phyloP scores from a whole-genome alignment of 2,113 vertebrate species.

The Pandion haliaetus region DNA sequence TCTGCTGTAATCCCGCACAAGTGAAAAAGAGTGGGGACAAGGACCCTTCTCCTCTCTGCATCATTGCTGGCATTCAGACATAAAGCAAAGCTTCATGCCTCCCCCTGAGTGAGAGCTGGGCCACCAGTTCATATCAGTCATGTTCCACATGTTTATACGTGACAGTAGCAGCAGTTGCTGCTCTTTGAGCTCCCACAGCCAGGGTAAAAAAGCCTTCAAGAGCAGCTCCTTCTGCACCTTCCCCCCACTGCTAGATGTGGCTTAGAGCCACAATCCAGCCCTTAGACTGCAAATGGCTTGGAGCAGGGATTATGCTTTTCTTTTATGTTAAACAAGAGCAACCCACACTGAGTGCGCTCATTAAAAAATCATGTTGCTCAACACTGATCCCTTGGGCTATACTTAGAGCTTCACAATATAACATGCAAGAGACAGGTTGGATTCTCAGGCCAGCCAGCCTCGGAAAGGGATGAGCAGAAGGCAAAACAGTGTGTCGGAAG shows the following conservation, averaged over 20 bases:
- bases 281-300: constrained; percentile 34
- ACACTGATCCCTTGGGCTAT: constrained; percentile 38
- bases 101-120: neutral
- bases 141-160: neutral
- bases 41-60: neutral
- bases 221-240: neutral
- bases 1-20: neutral
- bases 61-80: neutral
- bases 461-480: neutral
- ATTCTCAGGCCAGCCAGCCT: neutral
- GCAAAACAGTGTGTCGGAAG: neutral
- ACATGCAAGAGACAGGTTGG: neutral
- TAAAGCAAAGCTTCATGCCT: neutral
- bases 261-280: constrained; percentile 23
- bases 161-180: neutral
- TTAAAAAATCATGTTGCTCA: constrained; percentile 62
- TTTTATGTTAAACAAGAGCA: constrained; percentile 59
- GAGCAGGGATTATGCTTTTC: constrained; percentile 41
- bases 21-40: neutral
- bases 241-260: neutral
- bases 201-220: constrained; percentile 28
- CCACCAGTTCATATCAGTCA: neutral
- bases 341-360: constrained; percentile 24
- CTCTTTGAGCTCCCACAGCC: neutral
- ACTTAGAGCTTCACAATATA: neutral